phyloP scores from a whole-genome alignment of 2,888 invertebrate species.

The Ligdia adustata region DNA sequence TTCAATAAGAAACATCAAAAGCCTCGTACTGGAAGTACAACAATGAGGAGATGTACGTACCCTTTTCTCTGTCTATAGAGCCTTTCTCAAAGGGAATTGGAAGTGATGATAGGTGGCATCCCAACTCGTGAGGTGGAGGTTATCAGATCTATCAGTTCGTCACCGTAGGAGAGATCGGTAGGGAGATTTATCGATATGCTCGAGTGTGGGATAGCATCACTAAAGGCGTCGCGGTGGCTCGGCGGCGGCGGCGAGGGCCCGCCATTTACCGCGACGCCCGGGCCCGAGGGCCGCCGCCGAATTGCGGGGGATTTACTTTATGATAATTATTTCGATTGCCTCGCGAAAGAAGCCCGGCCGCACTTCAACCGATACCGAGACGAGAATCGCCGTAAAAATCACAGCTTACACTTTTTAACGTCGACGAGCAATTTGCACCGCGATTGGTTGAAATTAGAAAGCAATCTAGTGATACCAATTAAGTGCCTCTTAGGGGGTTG shows the following conservation, averaged over 20 bases:
- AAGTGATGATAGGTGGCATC: not conserved
- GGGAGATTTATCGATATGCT: slow-evolving; percentile 49
- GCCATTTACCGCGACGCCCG: slow-evolving; percentile 66
- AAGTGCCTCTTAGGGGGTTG: slow-evolving; percentile 45
- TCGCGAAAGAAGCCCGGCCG: slow-evolving; percentile 66
- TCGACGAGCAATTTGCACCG: slow-evolving; percentile 54
- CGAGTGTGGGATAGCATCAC: slow-evolving; percentile 55
- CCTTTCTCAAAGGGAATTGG: not conserved
- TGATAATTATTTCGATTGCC: slow-evolving; percentile 82
- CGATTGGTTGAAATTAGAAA: slow-evolving; percentile 61
- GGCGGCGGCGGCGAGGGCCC: slow-evolving; percentile 57
- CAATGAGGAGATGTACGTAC: not conserved
- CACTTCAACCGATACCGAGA: slow-evolving; percentile 61
- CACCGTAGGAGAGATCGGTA: slow-evolving; percentile 5
- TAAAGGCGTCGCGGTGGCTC: slow-evolving; percentile 46
- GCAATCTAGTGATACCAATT: slow-evolving; percentile 53
- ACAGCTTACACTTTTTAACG: slow-evolving; percentile 61
- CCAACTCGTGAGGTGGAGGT: slow-evolving; percentile 6
- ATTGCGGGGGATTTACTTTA: slow-evolving; percentile 81
- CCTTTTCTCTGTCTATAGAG: not conserved
- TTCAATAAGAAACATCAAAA: not conserved
- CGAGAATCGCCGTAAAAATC: slow-evolving; percentile 65
- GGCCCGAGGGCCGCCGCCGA: slow-evolving; percentile 68
- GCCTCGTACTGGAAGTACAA: not conserved
- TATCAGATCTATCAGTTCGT: slow-evolving; percentile 12